Evolutionary conservation across 1,140 invertebrate genomes (phyloP).

Genomic region (Phymastichus coffea): DNA sequence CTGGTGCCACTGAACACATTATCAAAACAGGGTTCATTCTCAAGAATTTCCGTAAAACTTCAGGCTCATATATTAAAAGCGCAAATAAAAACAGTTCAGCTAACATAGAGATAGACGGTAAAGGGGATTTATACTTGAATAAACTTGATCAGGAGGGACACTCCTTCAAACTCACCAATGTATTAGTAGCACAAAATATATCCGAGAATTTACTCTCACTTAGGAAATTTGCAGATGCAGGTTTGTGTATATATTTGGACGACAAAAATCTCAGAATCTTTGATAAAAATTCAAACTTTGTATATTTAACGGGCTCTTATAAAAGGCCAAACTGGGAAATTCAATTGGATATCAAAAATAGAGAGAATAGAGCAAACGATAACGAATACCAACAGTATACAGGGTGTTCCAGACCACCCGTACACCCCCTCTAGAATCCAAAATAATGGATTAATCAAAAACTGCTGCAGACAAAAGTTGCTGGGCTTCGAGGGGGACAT

Average conservation of each 20-base stretch:
- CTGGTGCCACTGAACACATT: conserved; percentile 28
- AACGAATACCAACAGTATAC: no score
- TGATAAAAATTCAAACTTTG: conserved; percentile 10
- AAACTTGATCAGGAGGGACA: background rate
- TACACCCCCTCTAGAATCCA: no score
- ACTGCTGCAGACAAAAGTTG: no score
- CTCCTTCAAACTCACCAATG: conserved; percentile 17
- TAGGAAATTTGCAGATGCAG: conserved; percentile 22
- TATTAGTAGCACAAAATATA: conserved; percentile 10
- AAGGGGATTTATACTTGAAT: conserved; percentile 20
- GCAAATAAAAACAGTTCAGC: conserved; percentile 28
- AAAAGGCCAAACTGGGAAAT: background rate
- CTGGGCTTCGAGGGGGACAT: no score
- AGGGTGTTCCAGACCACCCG: no score
- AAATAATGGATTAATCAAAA: no score
- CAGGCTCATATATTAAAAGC: conserved; percentile 18
- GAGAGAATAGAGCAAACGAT: background rate
- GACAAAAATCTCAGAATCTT: conserved; percentile 7
- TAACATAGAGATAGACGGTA: conserved; percentile 25
- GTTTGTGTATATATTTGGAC: conserved; percentile 21
- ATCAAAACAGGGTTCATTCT: conserved; percentile 24
- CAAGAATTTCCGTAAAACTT: conserved; percentile 22
- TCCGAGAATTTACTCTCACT: conserved; percentile 24
- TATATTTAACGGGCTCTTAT: conserved; percentile 3
- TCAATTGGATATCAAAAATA: background rate